A percentile compares a stretch with the other conserved stretches of the same genome.
These are phyloP conservation scores for Sisyra terminalis DNA, from an alignment of 2,888 invertebrate genomes.

Conservation along the genomic window DNA sequence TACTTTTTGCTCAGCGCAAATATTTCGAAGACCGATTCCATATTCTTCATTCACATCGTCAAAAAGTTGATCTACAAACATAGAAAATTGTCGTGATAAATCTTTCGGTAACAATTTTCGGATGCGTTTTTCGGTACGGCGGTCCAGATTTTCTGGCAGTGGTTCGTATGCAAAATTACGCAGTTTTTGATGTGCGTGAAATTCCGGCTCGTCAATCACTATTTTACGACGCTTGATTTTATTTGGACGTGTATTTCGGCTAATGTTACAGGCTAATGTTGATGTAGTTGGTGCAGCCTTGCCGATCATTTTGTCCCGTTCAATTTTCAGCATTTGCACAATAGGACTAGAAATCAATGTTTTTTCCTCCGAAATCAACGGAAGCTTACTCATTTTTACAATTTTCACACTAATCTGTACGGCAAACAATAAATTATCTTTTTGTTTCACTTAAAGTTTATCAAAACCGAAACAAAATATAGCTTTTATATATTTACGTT, in stretches of 20 bases:
- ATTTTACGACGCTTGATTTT: neutral
- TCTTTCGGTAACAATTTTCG: constrained; percentile 34
- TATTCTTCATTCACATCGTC: constrained; percentile 39
- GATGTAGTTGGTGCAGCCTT: neutral
- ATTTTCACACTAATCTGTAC: no score
- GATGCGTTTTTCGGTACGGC: constrained; percentile 28
- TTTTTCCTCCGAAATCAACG: neutral
- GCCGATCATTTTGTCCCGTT: neutral
- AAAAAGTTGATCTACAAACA: constrained; percentile 34
- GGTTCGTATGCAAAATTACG: neutral
- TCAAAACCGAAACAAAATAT: no score
- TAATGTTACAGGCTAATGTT: no score
- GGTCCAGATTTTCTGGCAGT: neutral
- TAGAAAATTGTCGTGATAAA: constrained; percentile 36
- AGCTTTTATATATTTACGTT: no score
- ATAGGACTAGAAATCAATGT: constrained; percentile 2
- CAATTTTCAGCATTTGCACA: neutral
- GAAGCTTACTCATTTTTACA: no score
- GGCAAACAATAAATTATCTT: no score
- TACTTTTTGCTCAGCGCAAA: constrained; percentile 46
- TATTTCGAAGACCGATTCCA: constrained; percentile 39
- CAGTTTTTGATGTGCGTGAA: neutral
- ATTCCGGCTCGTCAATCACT: neutral
- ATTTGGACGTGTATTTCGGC: no score
- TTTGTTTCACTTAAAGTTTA: no score